These are phyloP conservation scores for Pseudococcus longispinus DNA, from an alignment of 2,888 invertebrate genomes.

Conservation along the genomic window DNA sequence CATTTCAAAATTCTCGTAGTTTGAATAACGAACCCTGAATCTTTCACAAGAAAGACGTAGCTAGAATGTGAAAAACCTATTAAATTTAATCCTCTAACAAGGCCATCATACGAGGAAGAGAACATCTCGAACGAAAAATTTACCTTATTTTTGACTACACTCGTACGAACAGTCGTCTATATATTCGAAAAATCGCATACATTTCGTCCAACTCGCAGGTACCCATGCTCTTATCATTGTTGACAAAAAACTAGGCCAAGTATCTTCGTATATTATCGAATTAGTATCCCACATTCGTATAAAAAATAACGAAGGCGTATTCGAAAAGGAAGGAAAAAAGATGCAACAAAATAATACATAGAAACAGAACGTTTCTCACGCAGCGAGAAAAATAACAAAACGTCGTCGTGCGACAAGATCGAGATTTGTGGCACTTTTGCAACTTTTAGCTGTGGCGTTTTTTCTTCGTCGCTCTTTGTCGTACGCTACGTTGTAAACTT, in stretches of 20 bases:
- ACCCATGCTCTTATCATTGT: not conserved
- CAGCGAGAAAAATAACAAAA: not conserved
- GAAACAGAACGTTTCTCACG: not conserved
- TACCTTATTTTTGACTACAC: not conserved
- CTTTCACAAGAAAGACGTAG: too few species aligned
- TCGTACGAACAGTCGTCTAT: not conserved
- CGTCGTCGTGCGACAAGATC: not conserved
- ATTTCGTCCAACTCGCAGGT: not conserved
- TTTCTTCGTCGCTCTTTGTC: not conserved
- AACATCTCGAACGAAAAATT: not conserved
- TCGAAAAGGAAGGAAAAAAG: not conserved
- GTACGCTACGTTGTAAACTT: not conserved
- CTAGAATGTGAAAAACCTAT: not conserved
- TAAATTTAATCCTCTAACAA: not conserved
- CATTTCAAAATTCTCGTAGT: too few species aligned
- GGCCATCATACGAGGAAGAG: not conserved
- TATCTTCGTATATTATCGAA: not conserved
- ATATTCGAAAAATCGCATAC: not conserved
- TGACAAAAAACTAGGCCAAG: not conserved
- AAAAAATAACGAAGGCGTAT: not conserved
- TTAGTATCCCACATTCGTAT: not conserved
- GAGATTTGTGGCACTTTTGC: not conserved
- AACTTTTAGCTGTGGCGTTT: not conserved
- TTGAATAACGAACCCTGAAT: too few species aligned
- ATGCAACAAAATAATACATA: not conserved